Conservation (phyloP, 1,140 invertebrate genomes). For the Orussus abietinus region DNA sequence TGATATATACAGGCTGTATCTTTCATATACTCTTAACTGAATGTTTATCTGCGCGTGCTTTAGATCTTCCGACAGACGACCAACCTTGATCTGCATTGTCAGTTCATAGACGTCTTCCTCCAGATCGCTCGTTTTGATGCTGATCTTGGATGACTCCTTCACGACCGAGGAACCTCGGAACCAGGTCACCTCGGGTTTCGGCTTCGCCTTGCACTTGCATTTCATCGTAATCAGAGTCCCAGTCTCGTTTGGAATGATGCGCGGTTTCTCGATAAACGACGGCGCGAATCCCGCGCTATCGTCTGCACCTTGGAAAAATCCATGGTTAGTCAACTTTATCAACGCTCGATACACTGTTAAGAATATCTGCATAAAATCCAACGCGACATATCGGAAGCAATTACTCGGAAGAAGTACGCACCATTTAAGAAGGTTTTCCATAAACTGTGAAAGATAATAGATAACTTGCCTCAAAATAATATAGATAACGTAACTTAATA, state of each 20-base stretch:
- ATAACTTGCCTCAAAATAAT: too few species aligned
- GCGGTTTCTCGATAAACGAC: conserved; percentile 93
- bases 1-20: too few species aligned
- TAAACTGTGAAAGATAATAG: too few species aligned
- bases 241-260: conserved; percentile 95
- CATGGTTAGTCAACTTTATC: conserved; percentile 38
- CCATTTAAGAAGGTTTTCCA: too few species aligned
- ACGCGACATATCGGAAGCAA: too few species aligned
- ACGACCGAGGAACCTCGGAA: conserved; percentile 82
- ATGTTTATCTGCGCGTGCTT: too few species aligned
- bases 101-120: conserved; percentile 88
- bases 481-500: too few species aligned
- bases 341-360: too few species aligned
- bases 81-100: conserved; percentile 81
- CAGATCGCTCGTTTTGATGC: conserved; percentile 69
- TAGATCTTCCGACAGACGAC: conserved; percentile 10
- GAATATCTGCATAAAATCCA: too few species aligned
- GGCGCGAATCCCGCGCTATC: conserved; percentile 87
- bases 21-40: too few species aligned
- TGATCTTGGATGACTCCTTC: conserved; percentile 81
- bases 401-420: too few species aligned
- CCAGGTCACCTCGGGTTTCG: conserved; percentile 86
- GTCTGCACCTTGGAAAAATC: conserved; percentile 73
- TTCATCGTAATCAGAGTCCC: conserved; percentile 94
- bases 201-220: conserved; percentile 90